Percentiles rank a stretch among this genome's conserved stretches.
These are phyloP conservation scores for Sesamia nonagrioides DNA, from an alignment of 1,140 invertebrate genomes.

Conservation along the genomic window DNA sequence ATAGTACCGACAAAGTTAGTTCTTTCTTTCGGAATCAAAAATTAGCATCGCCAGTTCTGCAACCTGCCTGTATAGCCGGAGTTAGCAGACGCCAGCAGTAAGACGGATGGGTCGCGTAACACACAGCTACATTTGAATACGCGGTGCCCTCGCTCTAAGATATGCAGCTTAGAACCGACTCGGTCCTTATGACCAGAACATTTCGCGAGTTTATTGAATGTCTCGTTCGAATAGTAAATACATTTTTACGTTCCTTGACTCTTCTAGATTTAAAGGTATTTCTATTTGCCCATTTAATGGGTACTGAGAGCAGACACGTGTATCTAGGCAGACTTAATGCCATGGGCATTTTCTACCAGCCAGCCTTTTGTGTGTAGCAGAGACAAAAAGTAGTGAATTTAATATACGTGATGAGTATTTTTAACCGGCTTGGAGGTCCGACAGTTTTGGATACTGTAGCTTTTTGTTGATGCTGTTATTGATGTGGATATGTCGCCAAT, in stretches of 20 bases:
- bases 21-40: not conserved
- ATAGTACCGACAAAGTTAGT: too few species aligned
- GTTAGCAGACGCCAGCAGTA: slow-evolving; percentile 73
- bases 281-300: too few species aligned
- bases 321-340: too few species aligned
- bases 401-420: too few species aligned
- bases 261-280: not conserved
- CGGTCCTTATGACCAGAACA: slow-evolving; percentile 2
- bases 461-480: too few species aligned
- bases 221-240: not conserved
- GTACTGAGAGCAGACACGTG: too few species aligned
- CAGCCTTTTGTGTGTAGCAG: too few species aligned
- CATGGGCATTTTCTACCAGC: too few species aligned
- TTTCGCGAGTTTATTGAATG: not conserved
- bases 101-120: slow-evolving; percentile 81
- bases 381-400: too few species aligned
- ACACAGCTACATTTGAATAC: slow-evolving; percentile 77
- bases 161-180: slow-evolving; percentile 34
- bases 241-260: not conserved
- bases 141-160: slow-evolving; percentile 31
- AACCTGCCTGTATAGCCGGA: slow-evolving; percentile 67
- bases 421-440: not conserved
- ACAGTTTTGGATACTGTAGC: too few species aligned
- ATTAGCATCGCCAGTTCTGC: not conserved
- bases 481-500: too few species aligned